Evolutionary conservation across 92 coral and sea anemone genomes (phyloP), one percentile per base, ranked within the genome.

Genomic region (Epizoanthus scotinus): DNA sequence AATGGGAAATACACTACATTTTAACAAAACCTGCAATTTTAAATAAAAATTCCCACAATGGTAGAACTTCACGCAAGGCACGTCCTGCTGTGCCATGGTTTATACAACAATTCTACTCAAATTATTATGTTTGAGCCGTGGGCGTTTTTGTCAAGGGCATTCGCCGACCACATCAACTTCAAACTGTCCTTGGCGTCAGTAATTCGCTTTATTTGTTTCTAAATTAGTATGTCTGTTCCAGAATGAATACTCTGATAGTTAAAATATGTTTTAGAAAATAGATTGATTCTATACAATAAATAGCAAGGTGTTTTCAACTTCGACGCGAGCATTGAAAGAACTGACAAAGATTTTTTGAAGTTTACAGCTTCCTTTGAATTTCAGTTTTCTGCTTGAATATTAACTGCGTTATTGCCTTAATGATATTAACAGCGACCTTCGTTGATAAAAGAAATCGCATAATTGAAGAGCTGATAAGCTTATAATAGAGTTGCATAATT

Each of bases 381-480:
- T 9, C 2, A 21, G 44, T 70, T 31, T 70, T 55, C 31, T 73
- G 36, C 22, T 73, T 31, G 8, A 19, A 20, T 73, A 22, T 75
- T 38, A 75, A 75, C 67, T 57, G 67, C 29, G 59, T 73, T 73
- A 57, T 57, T 44, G 13, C 15, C 67, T 36, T 58, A 24, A 75
- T 56, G 38, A 31, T 68, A 75, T 75, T 55, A 75, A 58, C 44
- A 58, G 67, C 34, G 24, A 60, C 42, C 34, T 10, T 34, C 27
- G 81, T 54, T 75, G 61, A 75, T 75, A 75, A 75, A 59, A 57
- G 40, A 75, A 75, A 40, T 55, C n/a, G 56, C 38, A 75, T 75
- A 31, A 40, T 36, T 59, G 67, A 62, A 62, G 63, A 14, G 52
- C 12, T 13, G 52, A 15, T 9, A 3, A 47, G 52, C 9, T 47